Percentiles rank a stretch among this genome's conserved stretches.
phyloP scores from a whole-genome alignment of 1,140 invertebrate genomes.

The Copidosoma floridanum region DNA sequence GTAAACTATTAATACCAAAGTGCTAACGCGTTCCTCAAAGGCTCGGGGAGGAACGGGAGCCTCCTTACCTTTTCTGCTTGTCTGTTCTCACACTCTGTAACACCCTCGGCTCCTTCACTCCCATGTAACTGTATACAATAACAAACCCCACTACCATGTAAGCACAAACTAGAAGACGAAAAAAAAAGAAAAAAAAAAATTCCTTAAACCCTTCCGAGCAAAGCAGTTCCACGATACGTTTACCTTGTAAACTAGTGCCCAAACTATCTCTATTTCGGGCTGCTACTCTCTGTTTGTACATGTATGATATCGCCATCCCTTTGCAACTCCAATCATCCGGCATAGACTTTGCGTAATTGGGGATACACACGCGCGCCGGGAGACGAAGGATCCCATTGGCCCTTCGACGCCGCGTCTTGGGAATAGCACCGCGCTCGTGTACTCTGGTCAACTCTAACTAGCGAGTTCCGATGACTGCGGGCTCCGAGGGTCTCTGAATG shows the following conservation, averaged over 20 bases:
- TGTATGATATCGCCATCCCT: slow-evolving; percentile 5
- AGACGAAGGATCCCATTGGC: slow-evolving; percentile 12
- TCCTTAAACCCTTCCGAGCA: too few species aligned
- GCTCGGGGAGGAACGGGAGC: slow-evolving; percentile 23
- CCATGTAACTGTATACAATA: slow-evolving; percentile 23
- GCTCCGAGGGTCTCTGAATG: too few species aligned
- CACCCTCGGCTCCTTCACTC: slow-evolving; percentile 16
- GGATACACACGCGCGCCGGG: too few species aligned
- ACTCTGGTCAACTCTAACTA: too few species aligned
- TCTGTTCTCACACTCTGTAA: too few species aligned
- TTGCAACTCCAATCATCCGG: slow-evolving; percentile 37
- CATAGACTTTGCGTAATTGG: slow-evolving; percentile 36
- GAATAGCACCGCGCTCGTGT: too few species aligned
- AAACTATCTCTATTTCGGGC: slow-evolving; percentile 30
- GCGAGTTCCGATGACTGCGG: too few species aligned
- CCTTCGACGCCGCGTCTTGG: slow-evolving; percentile 26
- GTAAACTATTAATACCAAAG: too few species aligned
- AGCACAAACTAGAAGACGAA: slow-evolving; percentile 41
- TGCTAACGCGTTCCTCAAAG: slow-evolving; percentile 24
- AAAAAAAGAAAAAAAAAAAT: too few species aligned
- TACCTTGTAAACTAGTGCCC: slow-evolving; percentile 40
- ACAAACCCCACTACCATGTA: slow-evolving; percentile 39
- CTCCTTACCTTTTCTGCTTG: slow-evolving; percentile 33
- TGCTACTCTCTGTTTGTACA: neutral
- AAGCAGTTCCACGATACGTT: too few species aligned